A percentile compares a stretch with the other conserved stretches of the same genome.
Evolutionary conservation across 92 coral and sea anemone genomes (phyloP).

Genomic region (Phenganax stokvisi): DNA sequence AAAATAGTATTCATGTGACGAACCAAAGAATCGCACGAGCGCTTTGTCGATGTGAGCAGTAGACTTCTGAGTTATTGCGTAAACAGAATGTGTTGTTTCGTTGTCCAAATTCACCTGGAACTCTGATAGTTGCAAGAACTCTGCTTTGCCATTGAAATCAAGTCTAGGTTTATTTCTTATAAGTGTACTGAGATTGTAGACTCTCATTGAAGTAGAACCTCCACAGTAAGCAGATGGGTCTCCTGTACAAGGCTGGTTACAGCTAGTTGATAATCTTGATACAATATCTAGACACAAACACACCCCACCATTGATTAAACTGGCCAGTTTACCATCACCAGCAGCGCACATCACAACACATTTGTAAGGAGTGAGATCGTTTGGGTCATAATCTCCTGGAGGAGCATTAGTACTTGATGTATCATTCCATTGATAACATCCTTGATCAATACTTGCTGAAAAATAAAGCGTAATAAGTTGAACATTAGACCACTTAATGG

Average conservation of each 20-base stretch:
- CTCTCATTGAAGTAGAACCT: constrained; percentile 55
- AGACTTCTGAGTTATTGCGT: constrained; percentile 40
- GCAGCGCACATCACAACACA: constrained; percentile 60
- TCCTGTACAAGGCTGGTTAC: constrained; percentile 63
- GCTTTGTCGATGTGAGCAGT: constrained; percentile 55
- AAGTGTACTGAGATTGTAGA: constrained; percentile 62
- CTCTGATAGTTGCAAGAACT: constrained; percentile 46
- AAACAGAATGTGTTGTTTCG: constrained; percentile 38
- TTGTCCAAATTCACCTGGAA: constrained; percentile 45
- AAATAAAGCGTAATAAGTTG: constrained; percentile 14
- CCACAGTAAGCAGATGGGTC: constrained; percentile 56
- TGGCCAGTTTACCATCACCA: constrained; percentile 55
- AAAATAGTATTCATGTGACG: constrained; percentile 40
- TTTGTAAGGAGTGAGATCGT: constrained; percentile 48
- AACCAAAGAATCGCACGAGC: constrained; percentile 14
- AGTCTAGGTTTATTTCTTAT: constrained; percentile 38
- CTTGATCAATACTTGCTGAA: constrained; percentile 62
- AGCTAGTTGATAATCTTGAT: constrained; percentile 44
- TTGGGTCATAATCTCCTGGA: constrained; percentile 64
- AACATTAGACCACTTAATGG: background rate
- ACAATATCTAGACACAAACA: constrained; percentile 66
- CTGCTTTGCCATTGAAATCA: constrained; percentile 23
- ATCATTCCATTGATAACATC: constrained; percentile 47
- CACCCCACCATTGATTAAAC: constrained; percentile 63
- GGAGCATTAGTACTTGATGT: background rate